Evolutionary conservation across 2,113 vertebrate genomes (phyloP).

Genomic region (Strix aluco): DNA sequence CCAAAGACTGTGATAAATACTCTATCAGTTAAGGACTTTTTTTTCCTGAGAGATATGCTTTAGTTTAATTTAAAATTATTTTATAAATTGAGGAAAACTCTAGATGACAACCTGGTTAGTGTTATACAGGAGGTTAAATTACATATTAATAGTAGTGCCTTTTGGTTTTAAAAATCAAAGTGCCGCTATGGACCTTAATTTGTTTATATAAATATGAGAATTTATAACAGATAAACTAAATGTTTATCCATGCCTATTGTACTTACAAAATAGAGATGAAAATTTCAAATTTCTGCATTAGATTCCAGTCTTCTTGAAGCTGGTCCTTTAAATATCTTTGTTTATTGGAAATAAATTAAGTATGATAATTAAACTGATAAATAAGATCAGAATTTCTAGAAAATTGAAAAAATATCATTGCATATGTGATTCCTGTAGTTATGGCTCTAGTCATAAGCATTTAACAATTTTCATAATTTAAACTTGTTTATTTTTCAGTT

Average conservation of each 20-base stretch:
- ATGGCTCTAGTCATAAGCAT: neutral
- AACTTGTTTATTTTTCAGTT: neutral
- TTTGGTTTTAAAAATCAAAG: neutral
- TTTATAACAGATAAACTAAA: neutral
- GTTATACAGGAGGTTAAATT: neutral
- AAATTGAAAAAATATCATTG: neutral
- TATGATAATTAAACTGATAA: neutral
- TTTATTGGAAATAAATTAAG: neutral
- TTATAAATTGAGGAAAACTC: neutral
- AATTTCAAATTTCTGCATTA: neutral
- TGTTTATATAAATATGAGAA: neutral
- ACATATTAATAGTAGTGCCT: neutral
- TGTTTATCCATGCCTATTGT: neutral
- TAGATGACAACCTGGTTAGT: neutral
- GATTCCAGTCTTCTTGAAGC: neutral
- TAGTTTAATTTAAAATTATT: neutral
- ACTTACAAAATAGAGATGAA: neutral
- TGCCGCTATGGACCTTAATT: neutral
- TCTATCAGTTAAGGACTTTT: neutral
- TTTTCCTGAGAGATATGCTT: neutral
- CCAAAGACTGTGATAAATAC: neutral
- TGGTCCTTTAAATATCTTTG: neutral
- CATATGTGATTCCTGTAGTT: neutral
- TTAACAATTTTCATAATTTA: neutral
- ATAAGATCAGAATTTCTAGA: neutral